Base-by-base conservation (phyloP, 2,888 invertebrate species). In the Pycnomerus fuliginosus region DNA sequence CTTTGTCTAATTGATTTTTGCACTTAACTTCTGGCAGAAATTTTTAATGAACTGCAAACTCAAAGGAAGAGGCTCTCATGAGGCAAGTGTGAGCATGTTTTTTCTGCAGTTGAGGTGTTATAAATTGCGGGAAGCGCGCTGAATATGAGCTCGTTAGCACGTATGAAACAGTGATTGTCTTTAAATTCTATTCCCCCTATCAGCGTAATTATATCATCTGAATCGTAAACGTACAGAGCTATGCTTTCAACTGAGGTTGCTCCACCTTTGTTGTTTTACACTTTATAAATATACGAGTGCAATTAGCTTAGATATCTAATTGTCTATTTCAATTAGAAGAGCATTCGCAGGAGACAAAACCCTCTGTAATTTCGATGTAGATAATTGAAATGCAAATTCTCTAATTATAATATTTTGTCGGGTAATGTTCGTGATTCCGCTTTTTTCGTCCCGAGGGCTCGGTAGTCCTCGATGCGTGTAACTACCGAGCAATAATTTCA, bases 161-260 rank as follows among this genome's bases (percentile, higher is more conserved):
- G n/a, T n/a, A n/a, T n/a, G n/a, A n/a, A n/a, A n/a, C n/a, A n/a
- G n/a, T n/a, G n/a, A n/a, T n/a, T n/a, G n/a, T n/a, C n/a, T n/a
- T n/a, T n/a, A n/a, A n/a, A n/a, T n/a, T n/a, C n/a, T n/a, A n/a
- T n/a, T n/a, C n/a, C 25, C 10, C 22, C 24, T 40, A 17, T 31
- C 16, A 7, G 12, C 25, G 24, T 30, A 40, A 35, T 40, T 35
- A 27, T 36, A 35, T 31, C 35, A 22, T 25, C 36, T 25, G 27
- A 36, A 31, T 15, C 40, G 45, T 36, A 45, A 40, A 45, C 36
- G 30, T 40, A 40, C 39, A 34, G 40, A 40, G 23, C 35, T 44
- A 44, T 34, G 17, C 34, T 40, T 40, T 40, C 33, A 40, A 36
- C 36, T 31, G 40, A 45, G 27, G 36, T 40, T 31, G 13, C 27